These are phyloP conservation scores for Archocentrus centrarchus DNA, from an alignment of 2,113 vertebrate species.

Conservation along the genomic window DNA sequence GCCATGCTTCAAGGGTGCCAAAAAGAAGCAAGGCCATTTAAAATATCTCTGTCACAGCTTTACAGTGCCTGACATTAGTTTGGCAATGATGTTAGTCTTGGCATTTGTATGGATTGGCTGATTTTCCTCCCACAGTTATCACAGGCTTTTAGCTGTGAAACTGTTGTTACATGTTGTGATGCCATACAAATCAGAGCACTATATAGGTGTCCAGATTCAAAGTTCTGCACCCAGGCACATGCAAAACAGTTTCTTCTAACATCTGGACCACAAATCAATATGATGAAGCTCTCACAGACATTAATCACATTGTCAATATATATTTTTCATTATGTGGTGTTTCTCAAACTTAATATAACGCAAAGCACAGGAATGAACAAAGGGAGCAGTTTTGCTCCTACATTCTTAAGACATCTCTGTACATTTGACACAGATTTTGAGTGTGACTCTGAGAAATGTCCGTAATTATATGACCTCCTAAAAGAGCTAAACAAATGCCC, in stretches of 20 bases:
- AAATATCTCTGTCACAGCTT: not conserved
- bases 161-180: not conserved
- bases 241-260: not conserved
- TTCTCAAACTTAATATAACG: not conserved
- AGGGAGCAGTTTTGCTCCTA: not conserved
- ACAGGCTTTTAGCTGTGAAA: too few relatives aligned
- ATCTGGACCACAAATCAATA: not conserved
- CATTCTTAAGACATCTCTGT: not conserved
- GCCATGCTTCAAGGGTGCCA: not conserved
- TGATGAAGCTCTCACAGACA: not conserved
- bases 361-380: not conserved
- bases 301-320: not conserved
- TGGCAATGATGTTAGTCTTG: not conserved
- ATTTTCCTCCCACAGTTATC: not conserved
- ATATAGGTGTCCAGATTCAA: not conserved
- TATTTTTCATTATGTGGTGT: not conserved
- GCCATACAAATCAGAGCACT: not conserved
- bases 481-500: not conserved
- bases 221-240: not conserved
- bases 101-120: not conserved
- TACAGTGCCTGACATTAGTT: not conserved
- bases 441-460: not conserved
- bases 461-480: slow-evolving; percentile 1
- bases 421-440: not conserved
- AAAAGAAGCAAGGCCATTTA: not conserved